Evolutionary conservation across 2,113 vertebrate species (phyloP), one percentile per base, ranked within the genome.

Genomic region (Carollia perspicillata): DNA sequence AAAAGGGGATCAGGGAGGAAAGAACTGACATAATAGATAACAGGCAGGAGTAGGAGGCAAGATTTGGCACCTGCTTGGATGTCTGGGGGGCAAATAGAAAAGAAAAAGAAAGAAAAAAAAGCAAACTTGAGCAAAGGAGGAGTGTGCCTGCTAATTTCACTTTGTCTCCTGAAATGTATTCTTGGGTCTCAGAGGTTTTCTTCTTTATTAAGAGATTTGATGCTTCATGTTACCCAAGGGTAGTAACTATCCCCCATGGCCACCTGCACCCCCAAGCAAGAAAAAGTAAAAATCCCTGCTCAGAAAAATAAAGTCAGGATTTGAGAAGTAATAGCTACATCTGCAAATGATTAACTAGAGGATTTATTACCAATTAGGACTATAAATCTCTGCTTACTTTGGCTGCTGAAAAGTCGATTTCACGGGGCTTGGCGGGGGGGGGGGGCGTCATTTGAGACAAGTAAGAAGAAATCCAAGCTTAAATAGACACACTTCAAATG

Each of bases 291-390:
- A 1, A 71, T 44, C 6, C 20, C 47, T 4, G 8, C 47, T 72
- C 22, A 37, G 88, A 94, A 96, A 89, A 77, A 78, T 75, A 63
- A 96, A 71, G 47, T 87, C 3, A 28, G 89, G 85, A 30, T 84
- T 3, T 89, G 83, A 97, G 91, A 83, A 88, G 60, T 55, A 87
- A 93, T 68, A 80, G 51, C 49, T n/a, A 35, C 18, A 6, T 95
- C 94, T 98, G 90, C 85, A 77, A 87, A 74, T 72, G 69, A 69
- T 95, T 97, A 97, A 78, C 81, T 95, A 72, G 40, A 77, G 26
- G 23, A 94, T 95, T 93, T 88, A 66, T 85, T 79, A 80, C 81
- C 96, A 96, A 97, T 97, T 97, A 97, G 88, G 47, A 91, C 92
- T 77, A 88, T 74, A 95, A 66, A 80, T 66, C 66, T 96, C 91